Evolutionary conservation across 2,797 vertebrate genomes (phyloP).

Genomic region (Lutjanus campechanus): DNA sequence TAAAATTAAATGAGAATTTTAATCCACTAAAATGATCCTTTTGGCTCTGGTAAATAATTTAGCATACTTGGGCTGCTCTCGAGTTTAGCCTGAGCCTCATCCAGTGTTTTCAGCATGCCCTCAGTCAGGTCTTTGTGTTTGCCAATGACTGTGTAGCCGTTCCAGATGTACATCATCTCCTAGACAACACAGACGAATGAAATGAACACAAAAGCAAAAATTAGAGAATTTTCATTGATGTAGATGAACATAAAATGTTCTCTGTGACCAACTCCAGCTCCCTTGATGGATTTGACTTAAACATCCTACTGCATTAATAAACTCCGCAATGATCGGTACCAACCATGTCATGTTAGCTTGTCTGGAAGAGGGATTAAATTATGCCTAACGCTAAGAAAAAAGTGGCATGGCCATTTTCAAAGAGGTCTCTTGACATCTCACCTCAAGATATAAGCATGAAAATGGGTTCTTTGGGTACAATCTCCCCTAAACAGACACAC

Average conservation of each 20-base stretch:
- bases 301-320: too few relatives aligned
- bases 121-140: constrained; percentile 95
- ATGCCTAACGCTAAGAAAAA: too few relatives aligned
- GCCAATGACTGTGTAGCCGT: constrained; percentile 96
- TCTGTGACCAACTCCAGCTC: neutral
- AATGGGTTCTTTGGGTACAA: too few relatives aligned
- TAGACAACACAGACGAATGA: constrained; percentile 62
- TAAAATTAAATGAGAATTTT: neutral
- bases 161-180: constrained; percentile 99
- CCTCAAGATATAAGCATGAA: too few relatives aligned
- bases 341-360: too few relatives aligned
- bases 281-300: neutral
- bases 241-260: neutral
- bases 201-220: rapidly evolving
- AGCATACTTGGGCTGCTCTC: constrained; percentile 90
- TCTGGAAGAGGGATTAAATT: too few relatives aligned
- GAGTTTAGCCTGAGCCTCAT: constrained; percentile 90
- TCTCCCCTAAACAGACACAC: too few relatives aligned
- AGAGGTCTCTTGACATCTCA: too few relatives aligned
- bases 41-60: neutral
- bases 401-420: too few relatives aligned
- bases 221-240: neutral
- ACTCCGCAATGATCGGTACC: too few relatives aligned
- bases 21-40: neutral
- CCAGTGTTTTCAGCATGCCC: constrained; percentile 92